Evolutionary conservation across 2,888 invertebrate genomes (phyloP).

Genomic region (Drosophila antonietae): DNA sequence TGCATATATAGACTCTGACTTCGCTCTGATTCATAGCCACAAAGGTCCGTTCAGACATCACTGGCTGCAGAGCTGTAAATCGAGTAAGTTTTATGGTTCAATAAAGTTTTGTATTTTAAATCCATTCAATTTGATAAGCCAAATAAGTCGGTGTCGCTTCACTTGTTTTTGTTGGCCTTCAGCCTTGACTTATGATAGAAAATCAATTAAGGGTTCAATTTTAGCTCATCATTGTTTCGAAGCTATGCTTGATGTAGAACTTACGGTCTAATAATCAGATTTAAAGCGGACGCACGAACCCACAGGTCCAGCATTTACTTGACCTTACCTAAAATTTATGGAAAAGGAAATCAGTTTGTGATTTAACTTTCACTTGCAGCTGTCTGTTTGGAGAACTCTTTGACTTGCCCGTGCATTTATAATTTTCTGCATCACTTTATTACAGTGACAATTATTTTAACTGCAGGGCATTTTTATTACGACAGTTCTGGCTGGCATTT

Average conservation of each 20-base stretch:
- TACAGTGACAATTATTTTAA: conserved; percentile 80
- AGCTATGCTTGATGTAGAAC: not conserved
- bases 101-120: not conserved
- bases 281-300: not conserved
- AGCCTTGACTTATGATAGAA: not conserved
- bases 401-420: conserved; percentile 53
- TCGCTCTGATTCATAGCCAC: not conserved
- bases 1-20: not conserved
- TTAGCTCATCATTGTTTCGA: not conserved
- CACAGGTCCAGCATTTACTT: not conserved
- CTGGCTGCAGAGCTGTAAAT: not conserved
- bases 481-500: conserved; percentile 66
- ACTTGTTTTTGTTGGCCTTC: not conserved
- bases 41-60: not conserved
- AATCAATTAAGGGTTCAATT: not conserved
- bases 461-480: conserved; percentile 79
- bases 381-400: conserved; percentile 4
- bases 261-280: not conserved
- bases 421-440: conserved; percentile 78
- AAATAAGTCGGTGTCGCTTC: not conserved
- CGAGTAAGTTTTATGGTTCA: not conserved
- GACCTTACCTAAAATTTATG: not conserved
- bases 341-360: not conserved
- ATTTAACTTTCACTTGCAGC: not conserved
- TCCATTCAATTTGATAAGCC: not conserved